These are phyloP conservation scores for Bombus confusus DNA, from an alignment of 1,140 invertebrate species.

Conservation along the genomic window DNA sequence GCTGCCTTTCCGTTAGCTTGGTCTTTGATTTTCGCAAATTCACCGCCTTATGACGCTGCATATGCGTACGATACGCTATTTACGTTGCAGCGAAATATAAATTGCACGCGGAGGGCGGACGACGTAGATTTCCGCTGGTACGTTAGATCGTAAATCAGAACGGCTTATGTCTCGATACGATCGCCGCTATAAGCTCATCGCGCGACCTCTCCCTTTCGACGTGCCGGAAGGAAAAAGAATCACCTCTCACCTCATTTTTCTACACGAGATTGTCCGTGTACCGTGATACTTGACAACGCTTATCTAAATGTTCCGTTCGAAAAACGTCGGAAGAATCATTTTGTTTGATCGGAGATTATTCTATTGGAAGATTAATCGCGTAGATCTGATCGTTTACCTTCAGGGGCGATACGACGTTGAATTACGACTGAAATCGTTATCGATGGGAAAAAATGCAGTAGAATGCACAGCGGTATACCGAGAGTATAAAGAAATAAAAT, in stretches of 20 bases:
- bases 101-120: not conserved
- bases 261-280: not conserved
- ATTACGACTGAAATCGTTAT: not conserved
- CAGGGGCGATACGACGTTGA: not conserved
- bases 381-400: not conserved
- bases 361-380: not conserved
- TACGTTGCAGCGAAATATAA: slow-evolving; percentile 13
- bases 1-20: not conserved
- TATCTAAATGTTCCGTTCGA: not conserved
- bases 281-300: not conserved
- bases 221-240: slow-evolving; percentile 9
- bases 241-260: slow-evolving; percentile 12
- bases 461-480: not conserved
- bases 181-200: slow-evolving; percentile 25
- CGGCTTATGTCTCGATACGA: slow-evolving; percentile 33
- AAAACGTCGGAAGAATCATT: not conserved
- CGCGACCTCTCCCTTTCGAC: slow-evolving; percentile 1
- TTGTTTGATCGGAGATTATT: not conserved
- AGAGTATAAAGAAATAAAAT: not conserved
- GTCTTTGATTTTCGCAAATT: not conserved
- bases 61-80: not conserved
- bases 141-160: slow-evolving; percentile 25
- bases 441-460: too few species aligned
- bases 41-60: not conserved
- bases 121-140: slow-evolving; percentile 1